Base-by-base conservation (phyloP, 2,113 vertebrate species). In the Cygnus buccinator region DNA sequence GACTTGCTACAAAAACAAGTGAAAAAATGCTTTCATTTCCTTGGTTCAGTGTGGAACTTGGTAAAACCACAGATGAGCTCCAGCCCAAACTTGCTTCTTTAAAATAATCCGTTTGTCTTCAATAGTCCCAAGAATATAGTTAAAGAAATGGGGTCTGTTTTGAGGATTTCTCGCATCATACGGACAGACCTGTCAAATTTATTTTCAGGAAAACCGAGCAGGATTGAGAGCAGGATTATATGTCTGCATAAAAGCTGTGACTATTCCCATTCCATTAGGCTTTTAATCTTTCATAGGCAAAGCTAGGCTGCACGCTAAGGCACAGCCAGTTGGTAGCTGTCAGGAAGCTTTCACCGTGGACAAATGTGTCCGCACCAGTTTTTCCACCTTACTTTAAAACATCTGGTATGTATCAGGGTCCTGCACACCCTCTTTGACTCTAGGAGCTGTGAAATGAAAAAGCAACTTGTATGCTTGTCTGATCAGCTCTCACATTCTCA, bases 401-500 rank as follows among this genome's bases (percentile, higher is more conserved):
- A 96, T 95, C 95, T 96, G 88, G 73, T 87, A 61, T 57, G 6
- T 90, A 87, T 95, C 76, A 84, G 80, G 31, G 39, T 87, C 79
- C 68, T 89, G 26, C 48, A 58, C 58, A 68, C 35, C 41, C 41
- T 80, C 79, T 87, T 83, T 94, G 82, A 71, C 55, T 92, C 57
- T 77, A 6, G 0, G 94, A 93, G 78, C 89, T 95, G 88, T 95
- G 94, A 97, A 97, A 93, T 86, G 77, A 94, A 88, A 97, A 96
- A 96, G 77, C 89, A 85, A 80, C 93, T 95, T 96, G n/a, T 94
- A 88, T 93, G 95, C 82, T 94, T 96, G 87, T 80, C 81, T 90
- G 91, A 94, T 95, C 95, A 89, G 43, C 77, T 93, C 81, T 77
- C 78, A 33, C 31, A 3, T 97, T 91, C 80, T 96, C 39, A 46